Evolutionary conservation across 2,888 invertebrate species (phyloP), one percentile per base, ranked within the genome.

Genomic region (Mimachlamys varia): DNA sequence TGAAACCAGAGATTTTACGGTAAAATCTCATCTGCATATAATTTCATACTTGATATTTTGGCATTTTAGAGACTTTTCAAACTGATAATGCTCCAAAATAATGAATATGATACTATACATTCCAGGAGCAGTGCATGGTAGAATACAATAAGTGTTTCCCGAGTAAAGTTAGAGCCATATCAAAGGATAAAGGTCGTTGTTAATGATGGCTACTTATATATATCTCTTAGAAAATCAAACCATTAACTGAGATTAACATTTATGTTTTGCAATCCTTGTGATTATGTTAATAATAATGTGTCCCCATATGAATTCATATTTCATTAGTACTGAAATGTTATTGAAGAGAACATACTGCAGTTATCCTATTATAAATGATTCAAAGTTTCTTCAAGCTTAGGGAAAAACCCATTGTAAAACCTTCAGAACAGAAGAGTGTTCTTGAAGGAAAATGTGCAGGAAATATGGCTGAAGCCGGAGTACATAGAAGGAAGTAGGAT

Each of bases 111-210:
- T 38, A 13, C 37, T 22, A 44, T 38, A 4, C 22, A 89, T 22
- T 37, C 62, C 62, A 89, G n/a, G 44, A 38, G 49, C 62, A 76
- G 62, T 38, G 38, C 27, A 58, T 38, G 44, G 76, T 22, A 62
- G 76, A 50, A 89, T 89, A 76, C 62, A 76, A 58, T 58, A 19
- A 38, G 55, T 37, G 76, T 89, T 62, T 37, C 76, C 62, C 44
- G 7, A 89, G 13, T 49, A 62, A 76, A 76, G 27, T 76, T 15
- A 76, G 33, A 76, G 76, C 76, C 33, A 27, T 33, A 58, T 58
- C 0, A 22, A n/a, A 58, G 15, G 15, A 44, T 44, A 44, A 44
- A 44, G 3, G 7, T 53, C 15, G n/a, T 53, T 53, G 1, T 53
- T 53, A 53, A 53, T 53, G 17, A 53, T 17, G 53, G 15, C 13